Percentiles rank a stretch among this genome's conserved stretches.
Conservation (phyloP, 2,888 invertebrate species). For the Osmoderma eremita region DNA sequence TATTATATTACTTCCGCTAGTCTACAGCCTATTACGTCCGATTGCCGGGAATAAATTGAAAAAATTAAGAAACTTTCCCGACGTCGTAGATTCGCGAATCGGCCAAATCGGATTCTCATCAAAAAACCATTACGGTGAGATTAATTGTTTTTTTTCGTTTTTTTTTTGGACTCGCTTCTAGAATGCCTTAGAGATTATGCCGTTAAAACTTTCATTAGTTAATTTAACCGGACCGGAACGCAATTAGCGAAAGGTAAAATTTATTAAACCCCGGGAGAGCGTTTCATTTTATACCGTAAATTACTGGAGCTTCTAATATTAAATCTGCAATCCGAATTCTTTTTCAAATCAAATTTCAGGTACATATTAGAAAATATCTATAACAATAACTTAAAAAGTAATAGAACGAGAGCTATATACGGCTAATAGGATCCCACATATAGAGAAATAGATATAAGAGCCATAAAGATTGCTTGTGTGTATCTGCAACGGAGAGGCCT, state of each 20-base stretch:
- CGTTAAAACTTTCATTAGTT: slow-evolving; percentile 24
- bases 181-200: slow-evolving; percentile 3
- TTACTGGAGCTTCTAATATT: background rate
- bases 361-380: too few relatives aligned
- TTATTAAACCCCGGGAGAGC: background rate
- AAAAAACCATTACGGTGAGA: slow-evolving; percentile 17
- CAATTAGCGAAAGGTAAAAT: slow-evolving; percentile 18
- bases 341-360: too few relatives aligned
- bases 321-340: background rate
- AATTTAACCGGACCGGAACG: slow-evolving; percentile 12
- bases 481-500: too few relatives aligned
- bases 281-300: slow-evolving; percentile 3
- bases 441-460: too few relatives aligned
- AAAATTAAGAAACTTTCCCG: slow-evolving; percentile 37
- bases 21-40: slow-evolving; percentile 43
- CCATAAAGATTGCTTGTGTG: too few relatives aligned
- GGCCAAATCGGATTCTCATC: slow-evolving; percentile 25
- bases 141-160: slow-evolving; percentile 12
- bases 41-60: slow-evolving; percentile 42
- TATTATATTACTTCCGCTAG: slow-evolving; percentile 45
- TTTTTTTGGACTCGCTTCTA: background rate
- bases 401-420: too few relatives aligned
- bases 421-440: too few relatives aligned
- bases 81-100: slow-evolving; percentile 22
- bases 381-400: too few relatives aligned